Conservation (phyloP, 2,113 vertebrate species). For the Cheirogaleus medius region DNA sequence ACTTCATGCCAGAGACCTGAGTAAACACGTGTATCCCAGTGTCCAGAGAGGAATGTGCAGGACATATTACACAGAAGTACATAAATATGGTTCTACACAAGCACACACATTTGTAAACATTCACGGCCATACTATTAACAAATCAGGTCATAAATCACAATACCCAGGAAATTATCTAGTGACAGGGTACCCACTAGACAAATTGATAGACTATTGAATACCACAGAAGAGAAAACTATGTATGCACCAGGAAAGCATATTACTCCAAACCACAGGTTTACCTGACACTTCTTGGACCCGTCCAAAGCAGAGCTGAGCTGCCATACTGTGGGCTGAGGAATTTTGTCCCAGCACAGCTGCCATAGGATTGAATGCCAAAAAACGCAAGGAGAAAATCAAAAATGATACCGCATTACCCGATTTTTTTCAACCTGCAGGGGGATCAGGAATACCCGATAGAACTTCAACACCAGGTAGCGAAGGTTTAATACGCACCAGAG, state of each 20-base stretch:
- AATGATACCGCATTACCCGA: neutral
- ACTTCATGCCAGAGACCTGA: neutral
- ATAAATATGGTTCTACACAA: neutral
- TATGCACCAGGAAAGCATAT: neutral
- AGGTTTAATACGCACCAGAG: too few species aligned
- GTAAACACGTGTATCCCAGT: neutral
- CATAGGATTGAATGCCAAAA: neutral
- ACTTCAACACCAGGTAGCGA: too few species aligned
- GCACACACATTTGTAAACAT: neutral
- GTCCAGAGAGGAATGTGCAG: neutral
- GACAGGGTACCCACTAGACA: neutral
- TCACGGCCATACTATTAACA: neutral
- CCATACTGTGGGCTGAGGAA: neutral
- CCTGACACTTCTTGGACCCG: neutral
- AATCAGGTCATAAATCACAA: neutral
- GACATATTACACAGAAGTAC: too few species aligned
- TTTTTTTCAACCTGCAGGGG: neutral
- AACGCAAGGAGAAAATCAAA: neutral
- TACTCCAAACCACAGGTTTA: neutral
- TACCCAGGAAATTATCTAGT: neutral
- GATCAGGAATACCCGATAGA: neutral
- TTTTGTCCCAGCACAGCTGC: accelerated
- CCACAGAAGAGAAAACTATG: neutral
- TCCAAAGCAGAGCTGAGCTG: neutral
- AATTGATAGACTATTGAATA: neutral